Evolutionary conservation across 2,888 invertebrate genomes (phyloP).

Genomic region (Drosophila diplacantha): DNA sequence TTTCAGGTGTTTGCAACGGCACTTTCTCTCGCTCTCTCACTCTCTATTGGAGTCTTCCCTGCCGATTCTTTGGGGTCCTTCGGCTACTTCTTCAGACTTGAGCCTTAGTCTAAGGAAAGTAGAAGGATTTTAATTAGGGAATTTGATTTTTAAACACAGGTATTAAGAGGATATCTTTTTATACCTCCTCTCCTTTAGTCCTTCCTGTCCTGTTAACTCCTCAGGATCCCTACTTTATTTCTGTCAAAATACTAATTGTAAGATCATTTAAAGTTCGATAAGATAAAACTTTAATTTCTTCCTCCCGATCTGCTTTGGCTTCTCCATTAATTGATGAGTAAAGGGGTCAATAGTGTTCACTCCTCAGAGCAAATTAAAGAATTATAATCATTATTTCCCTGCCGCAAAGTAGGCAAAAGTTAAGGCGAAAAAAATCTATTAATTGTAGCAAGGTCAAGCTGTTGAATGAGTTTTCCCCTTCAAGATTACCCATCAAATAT

Average conservation of each 20-base stretch:
- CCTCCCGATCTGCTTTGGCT: background rate
- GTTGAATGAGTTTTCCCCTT: conserved; percentile 6
- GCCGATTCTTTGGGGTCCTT: background rate
- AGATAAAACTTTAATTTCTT: background rate
- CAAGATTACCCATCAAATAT: conserved; percentile 6
- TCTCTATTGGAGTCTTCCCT: background rate
- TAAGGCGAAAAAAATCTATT: background rate
- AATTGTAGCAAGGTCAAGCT: conserved; percentile 3
- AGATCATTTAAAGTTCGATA: background rate
- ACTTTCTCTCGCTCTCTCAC: background rate
- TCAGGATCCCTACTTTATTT: background rate
- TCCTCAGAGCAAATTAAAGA: background rate
- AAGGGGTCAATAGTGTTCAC: background rate
- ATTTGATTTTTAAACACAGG: background rate
- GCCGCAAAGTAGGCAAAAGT: conserved; percentile 2
- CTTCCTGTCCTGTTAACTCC: background rate
- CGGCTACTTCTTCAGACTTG: background rate
- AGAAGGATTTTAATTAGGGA: background rate
- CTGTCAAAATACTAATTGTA: background rate
- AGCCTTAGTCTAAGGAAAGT: background rate
- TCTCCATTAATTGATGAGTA: background rate
- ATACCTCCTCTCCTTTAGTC: background rate
- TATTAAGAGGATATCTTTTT: too few species aligned
- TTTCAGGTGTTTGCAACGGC: conserved; percentile 18
- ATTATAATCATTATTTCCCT: background rate